Evolutionary conservation across 92 coral and sea anemone genomes (phyloP).

Genomic region (Montipora capitata): DNA sequence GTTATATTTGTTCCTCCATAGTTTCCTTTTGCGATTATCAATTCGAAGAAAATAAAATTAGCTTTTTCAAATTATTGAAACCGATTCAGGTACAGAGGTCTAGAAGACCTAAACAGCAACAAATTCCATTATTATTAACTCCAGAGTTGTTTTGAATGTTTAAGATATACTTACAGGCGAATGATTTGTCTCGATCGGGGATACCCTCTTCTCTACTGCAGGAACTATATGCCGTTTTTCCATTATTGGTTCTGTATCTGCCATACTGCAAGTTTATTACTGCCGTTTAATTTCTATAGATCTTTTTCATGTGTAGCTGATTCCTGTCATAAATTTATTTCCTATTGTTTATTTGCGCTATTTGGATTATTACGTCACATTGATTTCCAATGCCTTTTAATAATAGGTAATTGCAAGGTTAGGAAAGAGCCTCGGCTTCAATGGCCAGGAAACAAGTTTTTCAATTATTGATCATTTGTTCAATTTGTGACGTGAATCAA

Average conservation of each 20-base stretch:
- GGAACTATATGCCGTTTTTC: slow-evolving; percentile 15
- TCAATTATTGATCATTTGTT: not conserved
- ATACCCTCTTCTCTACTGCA: slow-evolving; percentile 23
- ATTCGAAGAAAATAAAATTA: no score
- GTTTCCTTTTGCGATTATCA: no score
- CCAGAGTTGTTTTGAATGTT: no score
- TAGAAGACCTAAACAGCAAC: no score
- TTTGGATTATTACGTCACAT: slow-evolving; percentile 44
- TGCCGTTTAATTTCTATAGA: not conserved
- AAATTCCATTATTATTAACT: no score
- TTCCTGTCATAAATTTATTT: not conserved
- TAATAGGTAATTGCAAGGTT: not conserved
- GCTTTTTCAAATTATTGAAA: no score
- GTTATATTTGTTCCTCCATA: no score
- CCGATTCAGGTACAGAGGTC: no score
- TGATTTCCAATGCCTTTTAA: not conserved
- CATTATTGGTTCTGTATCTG: not conserved
- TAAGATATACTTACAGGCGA: not conserved
- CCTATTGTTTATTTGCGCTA: not conserved
- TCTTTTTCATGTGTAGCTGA: not conserved
- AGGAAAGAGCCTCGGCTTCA: not conserved
- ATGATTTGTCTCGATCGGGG: slow-evolving; percentile 13
- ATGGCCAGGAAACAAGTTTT: not conserved
- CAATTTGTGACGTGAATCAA: not conserved
- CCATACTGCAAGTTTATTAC: not conserved